These are phyloP conservation scores for Leptopilina myrica DNA, from an alignment of 2,888 invertebrate genomes.

Conservation along the genomic window DNA sequence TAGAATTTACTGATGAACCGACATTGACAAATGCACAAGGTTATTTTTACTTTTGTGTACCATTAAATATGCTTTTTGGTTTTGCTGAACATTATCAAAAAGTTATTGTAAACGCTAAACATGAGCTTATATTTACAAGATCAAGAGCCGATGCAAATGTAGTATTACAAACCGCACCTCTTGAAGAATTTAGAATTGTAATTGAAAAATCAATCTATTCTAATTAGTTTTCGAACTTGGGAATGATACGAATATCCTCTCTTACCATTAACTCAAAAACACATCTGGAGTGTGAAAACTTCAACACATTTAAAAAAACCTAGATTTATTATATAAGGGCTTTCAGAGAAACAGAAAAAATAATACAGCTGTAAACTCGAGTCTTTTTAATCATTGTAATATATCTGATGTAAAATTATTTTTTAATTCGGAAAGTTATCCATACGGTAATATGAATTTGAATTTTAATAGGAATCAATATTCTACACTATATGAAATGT, in stretches of 20 bases:
- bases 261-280: not conserved
- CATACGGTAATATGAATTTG: constrained; percentile 62
- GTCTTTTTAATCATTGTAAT: not conserved
- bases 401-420: constrained; percentile 65
- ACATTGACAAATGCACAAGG: not conserved
- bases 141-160: not conserved
- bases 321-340: not conserved
- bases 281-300: not conserved
- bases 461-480: constrained; percentile 51
- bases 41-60: too few species aligned
- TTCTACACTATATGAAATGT: constrained; percentile 62
- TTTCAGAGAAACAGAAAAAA: constrained; percentile 57
- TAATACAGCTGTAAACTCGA: constrained; percentile 51
- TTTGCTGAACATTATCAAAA: too few species aligned
- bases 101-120: too few species aligned
- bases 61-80: too few species aligned
- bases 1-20: not conserved
- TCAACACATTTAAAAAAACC: not conserved
- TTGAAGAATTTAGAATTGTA: not conserved
- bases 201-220: too few species aligned
- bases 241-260: too few species aligned
- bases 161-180: not conserved
- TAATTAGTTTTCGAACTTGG: too few species aligned
- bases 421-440: constrained; percentile 67
- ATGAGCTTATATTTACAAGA: too few species aligned